Conservation (phyloP, 2,888 invertebrate genomes). For the Amaurobius ferox region DNA sequence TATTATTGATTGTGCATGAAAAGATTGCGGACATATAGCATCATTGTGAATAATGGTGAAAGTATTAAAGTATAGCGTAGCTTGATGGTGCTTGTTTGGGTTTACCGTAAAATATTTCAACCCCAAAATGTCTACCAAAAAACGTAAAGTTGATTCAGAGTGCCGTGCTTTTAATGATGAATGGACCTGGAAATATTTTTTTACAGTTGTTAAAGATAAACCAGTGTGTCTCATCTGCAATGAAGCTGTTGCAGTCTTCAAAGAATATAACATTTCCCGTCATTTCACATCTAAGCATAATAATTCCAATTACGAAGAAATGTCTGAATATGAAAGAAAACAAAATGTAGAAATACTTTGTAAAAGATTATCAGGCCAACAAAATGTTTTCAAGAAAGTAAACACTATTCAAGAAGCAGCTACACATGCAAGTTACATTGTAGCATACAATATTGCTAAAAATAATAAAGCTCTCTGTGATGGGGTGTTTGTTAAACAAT, state of each 20-base stretch:
- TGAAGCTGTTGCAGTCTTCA: slow-evolving; percentile 58
- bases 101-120: slow-evolving; percentile 30
- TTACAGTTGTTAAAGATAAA: slow-evolving; percentile 51
- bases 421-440: slow-evolving; percentile 27
- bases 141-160: slow-evolving; percentile 33
- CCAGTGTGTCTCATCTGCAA: slow-evolving; percentile 53
- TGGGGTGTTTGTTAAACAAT: slow-evolving; percentile 42
- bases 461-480: slow-evolving; percentile 39
- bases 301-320: slow-evolving; percentile 39
- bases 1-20: slow-evolving; percentile 20
- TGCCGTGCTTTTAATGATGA: slow-evolving; percentile 39
- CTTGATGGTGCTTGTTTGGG: slow-evolving; percentile 30
- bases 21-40: slow-evolving; percentile 24
- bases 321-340: slow-evolving; percentile 30
- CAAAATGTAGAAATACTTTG: slow-evolving; percentile 5
- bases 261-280: slow-evolving; percentile 43
- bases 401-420: slow-evolving; percentile 21
- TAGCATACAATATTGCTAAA: slow-evolving; percentile 43
- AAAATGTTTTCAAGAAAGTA: slow-evolving; percentile 37
- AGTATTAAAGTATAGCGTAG: background rate
- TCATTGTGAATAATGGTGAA: slow-evolving; percentile 28
- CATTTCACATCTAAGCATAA: slow-evolving; percentile 47
- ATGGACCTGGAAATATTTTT: slow-evolving; percentile 51
- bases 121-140: slow-evolving; percentile 21
- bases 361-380: slow-evolving; percentile 26